phyloP scores from a whole-genome alignment of 2,797 vertebrate species.

The Crypturellus tataupa region DNA sequence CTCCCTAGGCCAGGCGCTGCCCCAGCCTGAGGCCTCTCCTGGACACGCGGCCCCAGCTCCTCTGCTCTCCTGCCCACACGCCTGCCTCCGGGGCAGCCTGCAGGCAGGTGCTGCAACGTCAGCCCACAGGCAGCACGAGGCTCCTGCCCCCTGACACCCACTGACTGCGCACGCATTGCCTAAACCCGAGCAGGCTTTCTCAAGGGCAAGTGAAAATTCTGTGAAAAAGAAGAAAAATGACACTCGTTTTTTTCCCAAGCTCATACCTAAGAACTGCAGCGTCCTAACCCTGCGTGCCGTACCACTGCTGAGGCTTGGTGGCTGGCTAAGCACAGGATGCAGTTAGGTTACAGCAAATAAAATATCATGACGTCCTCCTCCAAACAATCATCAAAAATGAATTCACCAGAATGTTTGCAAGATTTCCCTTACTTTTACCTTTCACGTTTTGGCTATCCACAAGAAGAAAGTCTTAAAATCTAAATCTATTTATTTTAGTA shows the following conservation, averaged over 20 bases:
- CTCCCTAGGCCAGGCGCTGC: background rate
- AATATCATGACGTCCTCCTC: background rate
- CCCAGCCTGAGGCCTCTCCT: background rate
- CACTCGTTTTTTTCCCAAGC: background rate
- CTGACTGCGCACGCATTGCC: background rate
- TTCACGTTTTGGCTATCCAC: background rate
- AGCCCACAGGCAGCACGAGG: background rate
- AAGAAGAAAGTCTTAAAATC: background rate
- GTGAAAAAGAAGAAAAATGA: background rate
- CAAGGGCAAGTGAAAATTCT: background rate
- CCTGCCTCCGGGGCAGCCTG: background rate
- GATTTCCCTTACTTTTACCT: background rate
- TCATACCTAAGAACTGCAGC: background rate
- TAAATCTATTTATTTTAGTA: background rate
- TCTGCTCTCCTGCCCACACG: background rate
- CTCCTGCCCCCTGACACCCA: background rate
- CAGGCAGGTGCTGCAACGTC: background rate
- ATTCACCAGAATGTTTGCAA: background rate
- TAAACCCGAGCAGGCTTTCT: background rate
- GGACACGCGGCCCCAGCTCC: background rate
- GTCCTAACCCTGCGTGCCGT: background rate
- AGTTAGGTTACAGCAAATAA: background rate
- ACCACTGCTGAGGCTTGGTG: background rate
- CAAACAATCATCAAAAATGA: background rate
- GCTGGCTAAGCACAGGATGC: background rate